Evolutionary conservation across 2,888 invertebrate genomes (phyloP), one percentile per base, ranked within the genome.

Genomic region (Pyrochroa serraticornis): DNA sequence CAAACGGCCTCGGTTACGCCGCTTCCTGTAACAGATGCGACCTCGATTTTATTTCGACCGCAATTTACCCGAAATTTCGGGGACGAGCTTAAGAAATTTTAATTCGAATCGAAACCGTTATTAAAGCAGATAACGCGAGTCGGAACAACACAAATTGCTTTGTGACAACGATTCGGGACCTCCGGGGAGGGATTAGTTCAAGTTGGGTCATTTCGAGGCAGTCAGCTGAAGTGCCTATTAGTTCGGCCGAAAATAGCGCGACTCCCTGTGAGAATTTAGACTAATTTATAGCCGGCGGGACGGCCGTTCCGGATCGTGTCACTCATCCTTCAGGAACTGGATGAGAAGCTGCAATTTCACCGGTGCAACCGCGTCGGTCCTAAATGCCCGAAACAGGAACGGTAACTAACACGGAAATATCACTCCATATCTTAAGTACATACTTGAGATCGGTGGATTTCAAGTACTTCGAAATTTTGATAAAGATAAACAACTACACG

Each of bases 131-230:
- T 22, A 22, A 22, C 22, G 22, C 22, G 22, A 22, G 22, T 22
- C 22, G 22, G 22, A 22, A 32, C 41, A 49, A 41, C 32, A 12
- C 37, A 48, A 48, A 48, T 48, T 48, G 38, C 46, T 22, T 35
- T 30, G 31, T 12, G 47, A 47, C 38, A 47, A 49, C 49, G 41
- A 49, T 49, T 41, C 41, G 32, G 12, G 39, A 31, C 37, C 44
- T 52, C 44, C 44, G n/a, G 44, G 44, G 52, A 44, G 14, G 45
- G 52, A 44, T 52, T 44, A 52, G 43, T 52, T 47, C 46, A 46
- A 22, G n/a, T 37, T 48, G 33, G 45, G 44, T 38, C 52, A 52
- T 52, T 52, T 52, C 45, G 35, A 33, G 22, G 52, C 38, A 38
- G 31, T 44, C 44, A 38, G 33, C 37, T 45, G 30, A 44, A 52